A percentile compares a stretch with the other conserved stretches of the same genome.
These are phyloP conservation scores for Temnothorax nylanderi DNA, from an alignment of 1,140 invertebrate species.

Conservation along the genomic window DNA sequence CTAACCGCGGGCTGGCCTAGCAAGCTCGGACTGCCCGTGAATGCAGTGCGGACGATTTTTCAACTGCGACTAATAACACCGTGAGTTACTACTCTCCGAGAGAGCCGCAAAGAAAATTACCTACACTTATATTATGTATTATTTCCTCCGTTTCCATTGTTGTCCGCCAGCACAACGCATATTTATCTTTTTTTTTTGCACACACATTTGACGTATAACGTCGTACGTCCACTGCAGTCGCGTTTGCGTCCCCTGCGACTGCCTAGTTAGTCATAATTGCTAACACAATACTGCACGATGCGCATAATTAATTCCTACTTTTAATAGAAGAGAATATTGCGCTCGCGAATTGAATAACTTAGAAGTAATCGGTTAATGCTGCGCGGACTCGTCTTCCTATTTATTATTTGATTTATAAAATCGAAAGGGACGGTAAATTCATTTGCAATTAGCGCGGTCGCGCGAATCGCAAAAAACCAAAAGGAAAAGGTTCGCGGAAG, in stretches of 20 bases:
- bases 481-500: neutral
- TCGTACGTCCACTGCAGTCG: neutral
- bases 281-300: slow-evolving; percentile 3
- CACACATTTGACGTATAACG: slow-evolving; percentile 10
- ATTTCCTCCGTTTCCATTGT: slow-evolving; percentile 19
- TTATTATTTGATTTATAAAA: neutral
- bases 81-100: neutral
- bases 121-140: slow-evolving; percentile 4
- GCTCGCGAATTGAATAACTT: slow-evolving; percentile 15
- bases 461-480: neutral
- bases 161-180: neutral
- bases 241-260: neutral
- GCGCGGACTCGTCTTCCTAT: slow-evolving; percentile 12
- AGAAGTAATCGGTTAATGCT: neutral
- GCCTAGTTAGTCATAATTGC: neutral
- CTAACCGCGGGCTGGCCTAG: slow-evolving; percentile 20
- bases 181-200: neutral
- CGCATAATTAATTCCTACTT: slow-evolving; percentile 37
- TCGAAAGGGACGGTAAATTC: slow-evolving; percentile 4
- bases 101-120: slow-evolving; percentile 36
- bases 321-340: slow-evolving; percentile 18
- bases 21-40: neutral
- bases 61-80: slow-evolving; percentile 27
- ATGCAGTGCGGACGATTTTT: slow-evolving; percentile 19
- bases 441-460: slow-evolving; percentile 21